phyloP scores from a whole-genome alignment of 2,113 vertebrate species.

The Corythoichthys intestinalis region DNA sequence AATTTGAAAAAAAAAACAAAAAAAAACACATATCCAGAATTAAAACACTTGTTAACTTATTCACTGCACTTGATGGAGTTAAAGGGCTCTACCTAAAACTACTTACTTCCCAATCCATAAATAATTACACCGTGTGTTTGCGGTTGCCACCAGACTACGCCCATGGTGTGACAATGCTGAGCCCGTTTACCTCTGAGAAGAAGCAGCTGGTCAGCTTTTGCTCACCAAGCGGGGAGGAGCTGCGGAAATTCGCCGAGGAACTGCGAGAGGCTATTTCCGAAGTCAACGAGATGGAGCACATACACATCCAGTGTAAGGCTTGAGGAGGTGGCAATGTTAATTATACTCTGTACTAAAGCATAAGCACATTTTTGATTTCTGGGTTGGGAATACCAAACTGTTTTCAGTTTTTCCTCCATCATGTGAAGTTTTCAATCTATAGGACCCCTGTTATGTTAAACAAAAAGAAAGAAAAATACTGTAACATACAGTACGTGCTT shows the following conservation, averaged over 20 bases:
- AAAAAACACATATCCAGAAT: too few species aligned
- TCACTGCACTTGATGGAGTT: background rate
- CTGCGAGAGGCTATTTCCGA: constrained; percentile 94
- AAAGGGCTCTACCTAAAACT: background rate
- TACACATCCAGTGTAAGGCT: constrained; percentile 95
- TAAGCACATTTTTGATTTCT: too few species aligned
- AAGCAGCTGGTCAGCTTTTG: constrained; percentile 96
- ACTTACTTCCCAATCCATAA: background rate
- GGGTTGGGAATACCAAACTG: too few species aligned
- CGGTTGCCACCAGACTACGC: constrained; percentile 81
- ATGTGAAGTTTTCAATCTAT: too few species aligned
- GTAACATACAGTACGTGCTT: too few species aligned
- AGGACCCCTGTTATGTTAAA: too few species aligned
- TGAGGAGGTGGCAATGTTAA: background rate
- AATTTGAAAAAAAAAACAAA: too few species aligned
- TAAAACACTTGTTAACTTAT: too few species aligned
- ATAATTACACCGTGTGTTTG: background rate
- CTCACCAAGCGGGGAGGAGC: constrained; percentile 90
- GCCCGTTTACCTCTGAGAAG: constrained; percentile 92
- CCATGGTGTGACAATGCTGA: constrained; percentile 94
- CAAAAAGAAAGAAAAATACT: too few species aligned
- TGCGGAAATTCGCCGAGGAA: constrained; percentile 96
- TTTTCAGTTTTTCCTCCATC: too few species aligned
- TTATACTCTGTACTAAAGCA: too few species aligned
- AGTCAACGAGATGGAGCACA: constrained; percentile 98